These are phyloP conservation scores for Muschampia plurimacula DNA, from an alignment of 2,888 invertebrate genomes.

Conservation along the genomic window DNA sequence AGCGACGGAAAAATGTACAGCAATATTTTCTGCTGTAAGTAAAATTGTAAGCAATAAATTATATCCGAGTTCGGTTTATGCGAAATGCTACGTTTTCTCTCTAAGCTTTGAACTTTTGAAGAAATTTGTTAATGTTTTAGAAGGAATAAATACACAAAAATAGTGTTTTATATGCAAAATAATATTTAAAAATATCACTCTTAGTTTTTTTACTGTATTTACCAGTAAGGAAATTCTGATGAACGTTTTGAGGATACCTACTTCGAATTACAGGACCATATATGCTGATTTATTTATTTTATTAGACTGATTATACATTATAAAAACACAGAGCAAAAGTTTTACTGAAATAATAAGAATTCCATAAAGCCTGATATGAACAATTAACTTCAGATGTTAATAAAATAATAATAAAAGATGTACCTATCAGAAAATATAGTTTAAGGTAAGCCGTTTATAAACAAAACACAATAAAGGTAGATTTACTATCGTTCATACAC, in stretches of 20 bases:
- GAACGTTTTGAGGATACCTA: too few species aligned
- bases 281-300: too few species aligned
- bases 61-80: slow-evolving; percentile 51
- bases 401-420: neutral
- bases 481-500: slow-evolving; percentile 57
- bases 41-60: slow-evolving; percentile 82
- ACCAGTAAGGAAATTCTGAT: too few species aligned
- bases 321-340: too few species aligned
- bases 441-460: neutral
- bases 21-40: slow-evolving; percentile 79
- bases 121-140: neutral
- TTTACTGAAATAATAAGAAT: too few species aligned
- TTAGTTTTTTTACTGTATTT: too few species aligned
- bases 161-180: neutral
- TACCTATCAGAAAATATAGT: neutral
- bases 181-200: neutral
- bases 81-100: neutral
- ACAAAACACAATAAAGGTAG: slow-evolving; percentile 11
- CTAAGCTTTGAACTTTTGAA: slow-evolving; percentile 26
- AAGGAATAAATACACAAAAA: neutral
- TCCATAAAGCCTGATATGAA: neutral
- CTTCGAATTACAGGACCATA: too few species aligned
- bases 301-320: too few species aligned
- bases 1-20: slow-evolving; percentile 76
- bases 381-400: neutral